phyloP scores from a whole-genome alignment of 2,797 vertebrate genomes.

The Thunnus albacares region DNA sequence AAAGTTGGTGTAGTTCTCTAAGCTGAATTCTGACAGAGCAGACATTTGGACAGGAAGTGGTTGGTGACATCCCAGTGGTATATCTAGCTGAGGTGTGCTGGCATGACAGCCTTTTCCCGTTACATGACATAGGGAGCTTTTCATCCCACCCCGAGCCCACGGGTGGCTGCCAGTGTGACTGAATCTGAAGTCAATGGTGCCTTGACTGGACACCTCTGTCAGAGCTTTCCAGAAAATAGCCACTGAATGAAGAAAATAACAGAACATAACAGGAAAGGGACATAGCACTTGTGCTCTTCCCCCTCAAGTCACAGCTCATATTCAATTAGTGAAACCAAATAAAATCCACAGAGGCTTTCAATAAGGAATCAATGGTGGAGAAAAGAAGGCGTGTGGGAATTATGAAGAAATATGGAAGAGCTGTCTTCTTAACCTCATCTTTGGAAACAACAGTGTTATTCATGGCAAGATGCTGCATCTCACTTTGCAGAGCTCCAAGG shows the following conservation, averaged over 20 bases:
- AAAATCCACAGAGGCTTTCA: constrained; percentile 41
- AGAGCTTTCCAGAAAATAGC: constrained; percentile 14
- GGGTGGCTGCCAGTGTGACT: constrained; percentile 36
- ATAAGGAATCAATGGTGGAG: constrained; percentile 52
- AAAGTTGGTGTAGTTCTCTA: background rate
- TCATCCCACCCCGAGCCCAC: constrained; percentile 20
- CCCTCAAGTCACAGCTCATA: constrained; percentile 11
- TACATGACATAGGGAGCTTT: constrained; percentile 39
- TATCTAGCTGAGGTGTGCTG: constrained; percentile 17
- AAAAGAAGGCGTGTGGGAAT: constrained; percentile 50
- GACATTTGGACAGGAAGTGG: background rate
- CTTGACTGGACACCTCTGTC: constrained; percentile 30
- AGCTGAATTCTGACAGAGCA: constrained; percentile 3
- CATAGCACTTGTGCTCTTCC: background rate
- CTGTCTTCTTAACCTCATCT: background rate
- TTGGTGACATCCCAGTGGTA: constrained; percentile 22
- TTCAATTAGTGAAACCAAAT: constrained; percentile 57
- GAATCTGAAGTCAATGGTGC: constrained; percentile 24
- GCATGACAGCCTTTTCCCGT: constrained; percentile 23
- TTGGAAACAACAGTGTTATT: background rate
- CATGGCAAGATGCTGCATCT: background rate
- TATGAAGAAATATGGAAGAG: constrained; percentile 6
- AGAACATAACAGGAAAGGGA: background rate
- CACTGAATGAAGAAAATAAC: background rate
- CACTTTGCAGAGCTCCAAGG: constrained; percentile 3